Percentiles rank a stretch among this genome's conserved stretches.
Evolutionary conservation across 2,113 vertebrate genomes (phyloP).

Genomic region (Nothoprocta pentlandii): DNA sequence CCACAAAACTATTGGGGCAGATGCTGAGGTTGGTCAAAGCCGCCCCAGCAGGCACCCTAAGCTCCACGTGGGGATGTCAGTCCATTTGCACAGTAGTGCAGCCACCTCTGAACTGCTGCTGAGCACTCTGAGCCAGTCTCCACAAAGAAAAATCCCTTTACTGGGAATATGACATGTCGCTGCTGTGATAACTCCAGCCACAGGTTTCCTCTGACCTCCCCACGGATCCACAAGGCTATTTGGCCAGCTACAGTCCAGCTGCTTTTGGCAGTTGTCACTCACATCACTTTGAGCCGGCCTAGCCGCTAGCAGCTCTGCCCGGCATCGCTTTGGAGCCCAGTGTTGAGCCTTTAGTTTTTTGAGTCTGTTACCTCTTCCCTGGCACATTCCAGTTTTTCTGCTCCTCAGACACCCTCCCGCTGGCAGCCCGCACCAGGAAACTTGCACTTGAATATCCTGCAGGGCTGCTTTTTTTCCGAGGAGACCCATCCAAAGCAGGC

Average conservation of each 20-base stretch:
- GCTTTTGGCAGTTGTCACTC: neutral
- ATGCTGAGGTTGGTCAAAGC: neutral
- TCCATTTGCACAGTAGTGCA: neutral
- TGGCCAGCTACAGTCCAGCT: neutral
- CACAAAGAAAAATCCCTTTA: neutral
- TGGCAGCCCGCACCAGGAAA: neutral
- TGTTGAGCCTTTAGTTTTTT: neutral
- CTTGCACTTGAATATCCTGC: neutral
- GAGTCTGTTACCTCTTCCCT: neutral
- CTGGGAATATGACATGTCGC: neutral
- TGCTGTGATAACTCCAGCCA: neutral
- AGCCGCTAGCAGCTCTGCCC: neutral
- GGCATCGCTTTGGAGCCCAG: rapidly evolving
- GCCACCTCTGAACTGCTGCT: neutral
- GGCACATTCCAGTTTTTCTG: neutral
- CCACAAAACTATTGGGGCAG: neutral
- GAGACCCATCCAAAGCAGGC: neutral
- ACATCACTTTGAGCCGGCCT: neutral
- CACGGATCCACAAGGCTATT: neutral
- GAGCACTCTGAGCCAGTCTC: neutral
- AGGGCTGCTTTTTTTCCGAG: constrained; percentile 30
- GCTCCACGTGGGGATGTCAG: neutral
- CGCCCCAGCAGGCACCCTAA: neutral
- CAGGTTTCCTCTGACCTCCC: neutral
- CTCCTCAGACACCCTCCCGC: neutral